phyloP scores from a whole-genome alignment of 2,113 vertebrate species.

The Phoenicopterus ruber region DNA sequence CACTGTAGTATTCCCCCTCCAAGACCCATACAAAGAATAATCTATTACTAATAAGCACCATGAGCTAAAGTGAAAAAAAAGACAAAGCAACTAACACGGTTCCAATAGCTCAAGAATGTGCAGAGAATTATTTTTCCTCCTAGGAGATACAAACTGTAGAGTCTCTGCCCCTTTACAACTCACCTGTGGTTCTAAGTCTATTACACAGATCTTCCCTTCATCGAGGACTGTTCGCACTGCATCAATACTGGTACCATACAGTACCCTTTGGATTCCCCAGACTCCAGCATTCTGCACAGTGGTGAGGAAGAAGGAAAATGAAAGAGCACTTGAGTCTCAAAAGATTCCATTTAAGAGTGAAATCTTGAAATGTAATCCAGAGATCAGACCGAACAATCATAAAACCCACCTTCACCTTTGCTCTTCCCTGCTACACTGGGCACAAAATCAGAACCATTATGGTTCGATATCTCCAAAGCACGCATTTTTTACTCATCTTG shows the following conservation, averaged over 20 bases:
- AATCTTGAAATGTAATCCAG: background rate
- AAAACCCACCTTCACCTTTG: background rate
- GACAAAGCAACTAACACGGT: background rate
- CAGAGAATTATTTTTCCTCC: background rate
- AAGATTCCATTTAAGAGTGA: background rate
- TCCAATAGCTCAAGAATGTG: background rate
- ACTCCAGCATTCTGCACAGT: constrained; percentile 86
- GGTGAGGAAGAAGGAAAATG: background rate
- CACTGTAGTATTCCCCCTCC: background rate
- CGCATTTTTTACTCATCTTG: background rate
- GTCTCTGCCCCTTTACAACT: constrained; percentile 6
- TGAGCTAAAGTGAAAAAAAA: background rate
- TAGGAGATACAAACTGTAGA: background rate
- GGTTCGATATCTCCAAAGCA: background rate
- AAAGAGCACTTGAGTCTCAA: background rate
- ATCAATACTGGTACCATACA: constrained; percentile 91
- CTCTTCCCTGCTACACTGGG: background rate
- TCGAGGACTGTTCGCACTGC: constrained; percentile 81
- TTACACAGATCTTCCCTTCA: constrained; percentile 85
- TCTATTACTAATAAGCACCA: background rate
- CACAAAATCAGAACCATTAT: background rate
- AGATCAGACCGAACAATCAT: background rate
- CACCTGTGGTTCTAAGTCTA: constrained; percentile 92
- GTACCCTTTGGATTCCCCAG: constrained; percentile 87
- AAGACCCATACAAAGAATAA: background rate